These are phyloP conservation scores for Drosophila niveifrons DNA, from an alignment of 2,888 invertebrate genomes.

Conservation along the genomic window DNA sequence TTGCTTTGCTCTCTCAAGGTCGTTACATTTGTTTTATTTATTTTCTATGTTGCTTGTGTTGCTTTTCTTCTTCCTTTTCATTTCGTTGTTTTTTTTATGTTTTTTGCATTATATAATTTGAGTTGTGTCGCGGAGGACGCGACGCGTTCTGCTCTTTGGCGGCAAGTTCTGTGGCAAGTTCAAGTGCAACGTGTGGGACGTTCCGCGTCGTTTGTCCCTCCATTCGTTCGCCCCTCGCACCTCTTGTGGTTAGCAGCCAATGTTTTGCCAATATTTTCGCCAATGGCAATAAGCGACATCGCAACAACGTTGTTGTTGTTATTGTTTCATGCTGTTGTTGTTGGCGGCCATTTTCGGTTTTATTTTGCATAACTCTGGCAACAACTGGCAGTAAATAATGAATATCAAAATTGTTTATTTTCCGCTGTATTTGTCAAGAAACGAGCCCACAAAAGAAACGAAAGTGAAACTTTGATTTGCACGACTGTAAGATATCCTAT, in stretches of 20 bases:
- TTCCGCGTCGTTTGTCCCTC: slow-evolving; percentile 2
- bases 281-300: slow-evolving; percentile 63
- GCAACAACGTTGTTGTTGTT: slow-evolving; percentile 11
- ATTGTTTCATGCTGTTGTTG: slow-evolving; percentile 28
- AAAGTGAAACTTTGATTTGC: background rate
- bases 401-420: slow-evolving; percentile 21
- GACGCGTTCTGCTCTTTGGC: slow-evolving; percentile 42
- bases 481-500: slow-evolving; percentile 10
- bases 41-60: slow-evolving; percentile 45
- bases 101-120: slow-evolving; percentile 72
- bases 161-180: slow-evolving; percentile 70
- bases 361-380: slow-evolving; percentile 56
- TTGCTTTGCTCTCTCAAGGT: slow-evolving; percentile 64
- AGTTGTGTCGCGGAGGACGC: slow-evolving; percentile 59
- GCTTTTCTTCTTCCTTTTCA: slow-evolving; percentile 22
- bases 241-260: slow-evolving; percentile 57
- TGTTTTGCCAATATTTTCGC: slow-evolving; percentile 79
- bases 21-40: slow-evolving; percentile 77
- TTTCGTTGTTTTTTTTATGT: background rate
- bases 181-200: slow-evolving; percentile 66
- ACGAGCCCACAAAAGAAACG: slow-evolving; percentile 1
- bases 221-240: background rate
- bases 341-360: slow-evolving; percentile 40
- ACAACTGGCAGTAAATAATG: slow-evolving; percentile 43
- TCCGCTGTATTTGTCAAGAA: slow-evolving; percentile 16